Evolutionary conservation across 2,113 vertebrate species (phyloP).

Genomic region (Anhinga anhinga): DNA sequence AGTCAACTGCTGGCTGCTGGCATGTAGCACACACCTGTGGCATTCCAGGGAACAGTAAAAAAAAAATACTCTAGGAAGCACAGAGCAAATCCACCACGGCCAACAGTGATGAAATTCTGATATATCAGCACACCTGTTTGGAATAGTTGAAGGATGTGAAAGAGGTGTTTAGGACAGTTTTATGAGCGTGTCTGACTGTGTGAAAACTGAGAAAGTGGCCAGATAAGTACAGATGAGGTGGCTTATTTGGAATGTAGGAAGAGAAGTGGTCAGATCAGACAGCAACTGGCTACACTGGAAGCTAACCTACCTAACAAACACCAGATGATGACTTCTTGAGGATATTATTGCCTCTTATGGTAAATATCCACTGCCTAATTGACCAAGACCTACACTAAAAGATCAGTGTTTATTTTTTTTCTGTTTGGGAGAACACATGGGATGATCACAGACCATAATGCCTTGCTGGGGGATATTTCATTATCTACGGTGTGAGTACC

Average conservation of each 20-base stretch:
- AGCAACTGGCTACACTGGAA: neutral
- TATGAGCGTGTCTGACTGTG: neutral
- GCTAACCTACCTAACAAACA: neutral
- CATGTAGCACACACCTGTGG: neutral
- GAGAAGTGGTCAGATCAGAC: neutral
- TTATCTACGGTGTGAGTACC: neutral
- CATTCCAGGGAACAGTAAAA: neutral
- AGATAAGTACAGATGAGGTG: constrained; percentile 21
- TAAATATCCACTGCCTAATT: neutral
- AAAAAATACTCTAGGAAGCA: neutral
- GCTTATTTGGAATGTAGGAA: constrained; percentile 35
- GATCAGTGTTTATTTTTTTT: accelerated
- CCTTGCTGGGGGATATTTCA: neutral
- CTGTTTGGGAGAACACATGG: neutral
- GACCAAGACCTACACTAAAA: neutral
- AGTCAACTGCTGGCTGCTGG: neutral
- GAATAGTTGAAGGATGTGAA: constrained; percentile 11
- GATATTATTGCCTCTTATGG: neutral
- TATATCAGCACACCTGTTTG: constrained; percentile 33
- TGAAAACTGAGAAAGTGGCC: constrained; percentile 51
- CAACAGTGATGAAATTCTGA: constrained; percentile 22
- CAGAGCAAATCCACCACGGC: neutral
- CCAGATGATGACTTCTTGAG: neutral
- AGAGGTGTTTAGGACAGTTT: constrained; percentile 49
- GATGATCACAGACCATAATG: neutral